Evolutionary conservation across 2,888 invertebrate genomes (phyloP).

Genomic region (Conistra vaccinii): DNA sequence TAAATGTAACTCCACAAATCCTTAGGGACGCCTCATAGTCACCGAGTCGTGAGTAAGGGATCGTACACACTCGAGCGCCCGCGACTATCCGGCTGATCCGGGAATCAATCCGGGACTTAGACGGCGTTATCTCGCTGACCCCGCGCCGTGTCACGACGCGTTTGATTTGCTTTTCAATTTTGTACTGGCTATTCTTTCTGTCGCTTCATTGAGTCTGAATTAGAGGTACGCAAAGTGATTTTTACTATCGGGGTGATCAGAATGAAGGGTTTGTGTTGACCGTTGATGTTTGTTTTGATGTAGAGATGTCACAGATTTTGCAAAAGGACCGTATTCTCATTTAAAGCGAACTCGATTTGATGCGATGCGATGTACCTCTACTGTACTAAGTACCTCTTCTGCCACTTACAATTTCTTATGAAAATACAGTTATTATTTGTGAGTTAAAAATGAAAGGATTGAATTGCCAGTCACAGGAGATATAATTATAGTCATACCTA

Average conservation of each 20-base stretch:
- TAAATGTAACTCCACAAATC: conserved; percentile 73
- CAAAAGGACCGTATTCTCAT: not conserved
- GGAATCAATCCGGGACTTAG: conserved; percentile 89
- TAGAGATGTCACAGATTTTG: not conserved
- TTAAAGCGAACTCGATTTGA: not conserved
- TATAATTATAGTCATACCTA: not conserved
- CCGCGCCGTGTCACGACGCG: conserved; percentile 83
- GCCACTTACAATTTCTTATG: not conserved
- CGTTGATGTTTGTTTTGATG: conserved; percentile 1
- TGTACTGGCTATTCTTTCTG: conserved; percentile 72
- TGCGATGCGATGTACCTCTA: no score
- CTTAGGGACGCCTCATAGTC: conserved; percentile 80
- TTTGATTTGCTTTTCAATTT: conserved; percentile 83
- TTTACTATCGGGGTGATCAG: conserved; percentile 49
- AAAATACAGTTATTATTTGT: not conserved
- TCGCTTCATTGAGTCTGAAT: conserved; percentile 64
- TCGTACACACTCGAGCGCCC: conserved; percentile 84
- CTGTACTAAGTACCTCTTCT: no score
- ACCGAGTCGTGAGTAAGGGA: conserved; percentile 87
- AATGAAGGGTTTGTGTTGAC: conserved; percentile 43
- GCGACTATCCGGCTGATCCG: conserved; percentile 84
- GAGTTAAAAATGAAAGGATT: not conserved
- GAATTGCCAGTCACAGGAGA: not conserved
- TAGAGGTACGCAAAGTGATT: conserved; percentile 60
- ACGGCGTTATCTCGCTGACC: conserved; percentile 87